Evolutionary conservation across 2,888 invertebrate genomes (phyloP), one percentile per base, ranked within the genome.

Genomic region (Hemaris fuciformis): DNA sequence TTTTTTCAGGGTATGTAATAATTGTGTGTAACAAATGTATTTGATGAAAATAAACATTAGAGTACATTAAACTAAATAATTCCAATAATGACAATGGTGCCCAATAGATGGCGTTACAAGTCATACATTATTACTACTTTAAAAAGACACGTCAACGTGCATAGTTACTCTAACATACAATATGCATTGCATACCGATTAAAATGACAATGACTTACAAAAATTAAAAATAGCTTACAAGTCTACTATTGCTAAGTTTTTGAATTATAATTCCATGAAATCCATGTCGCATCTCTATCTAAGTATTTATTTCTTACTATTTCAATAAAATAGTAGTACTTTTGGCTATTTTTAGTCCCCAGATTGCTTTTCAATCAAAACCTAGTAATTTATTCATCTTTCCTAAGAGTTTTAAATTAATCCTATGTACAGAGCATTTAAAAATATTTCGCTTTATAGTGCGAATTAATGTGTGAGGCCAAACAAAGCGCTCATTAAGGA

Each of bases 401-500:
- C 13, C 53, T 53, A 27, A 7, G 1, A 7, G 25, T 15, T 27
- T 15, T 25, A 15, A 3, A 57, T 10, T 57, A 41, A 41, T 38
- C 25, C 38, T 7, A 53, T 13, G 3, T 38, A 27, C 13, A 25
- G 8, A 18, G 48, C 57, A 62, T 27, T 42, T 41, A 45, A 59
- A 57, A 60, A 63, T 57, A 65, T 68, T 69, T 70, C 62, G 58
- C 56, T 61, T 48, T 59, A 48, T 34, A 60, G 48, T 66, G 63
- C 67, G 60, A 64, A 66, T 62, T 53, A 53, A 27, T 63, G 63
- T 66, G 64, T 66, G 69, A 72, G 68, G 67, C 68, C 68, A 63
- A 64, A 62, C 64, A 53, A 63, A 63, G 62, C 58, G 62, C 59
- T 67, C 66, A 70, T 64, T 75, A 73, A 74, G 73, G 76, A 66